Percentiles rank a stretch among this genome's conserved stretches.
Conservation (phyloP, 2,113 vertebrate species). For the Sarotherodon lohbergeri region DNA sequence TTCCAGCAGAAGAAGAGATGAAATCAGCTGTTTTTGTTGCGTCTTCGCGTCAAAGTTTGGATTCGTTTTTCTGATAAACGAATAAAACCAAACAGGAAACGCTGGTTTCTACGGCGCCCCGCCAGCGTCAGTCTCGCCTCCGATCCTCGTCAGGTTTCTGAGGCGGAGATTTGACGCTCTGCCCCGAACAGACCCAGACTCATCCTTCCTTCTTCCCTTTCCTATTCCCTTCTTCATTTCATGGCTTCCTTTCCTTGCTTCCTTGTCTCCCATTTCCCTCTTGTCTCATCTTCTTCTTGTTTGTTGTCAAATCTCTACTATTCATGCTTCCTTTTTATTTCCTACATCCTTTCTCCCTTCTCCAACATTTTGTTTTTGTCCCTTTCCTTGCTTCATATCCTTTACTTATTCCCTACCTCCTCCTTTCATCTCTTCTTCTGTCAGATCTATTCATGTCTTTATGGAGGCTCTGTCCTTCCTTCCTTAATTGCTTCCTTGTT, state of each 20-base stretch:
- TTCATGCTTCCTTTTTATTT: neutral
- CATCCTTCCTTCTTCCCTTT: neutral
- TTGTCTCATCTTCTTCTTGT: neutral
- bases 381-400: neutral
- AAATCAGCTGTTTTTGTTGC: neutral
- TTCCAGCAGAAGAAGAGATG: neutral
- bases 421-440: neutral
- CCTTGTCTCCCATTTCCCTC: neutral
- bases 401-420: neutral
- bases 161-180: neutral
- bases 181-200: neutral
- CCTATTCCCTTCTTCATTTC: neutral
- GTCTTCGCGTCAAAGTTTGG: accelerated
- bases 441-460: neutral
- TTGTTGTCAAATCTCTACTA: too few species aligned
- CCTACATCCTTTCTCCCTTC: neutral
- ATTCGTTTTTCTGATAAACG: neutral
- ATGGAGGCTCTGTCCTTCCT: neutral
- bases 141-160: neutral
- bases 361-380: neutral
- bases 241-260: neutral
- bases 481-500: neutral
- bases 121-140: accelerated
- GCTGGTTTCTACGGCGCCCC: neutral
- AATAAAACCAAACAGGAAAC: neutral